Evolutionary conservation across 2,113 vertebrate genomes (phyloP).

Genomic region (Solenodon paradoxus): DNA sequence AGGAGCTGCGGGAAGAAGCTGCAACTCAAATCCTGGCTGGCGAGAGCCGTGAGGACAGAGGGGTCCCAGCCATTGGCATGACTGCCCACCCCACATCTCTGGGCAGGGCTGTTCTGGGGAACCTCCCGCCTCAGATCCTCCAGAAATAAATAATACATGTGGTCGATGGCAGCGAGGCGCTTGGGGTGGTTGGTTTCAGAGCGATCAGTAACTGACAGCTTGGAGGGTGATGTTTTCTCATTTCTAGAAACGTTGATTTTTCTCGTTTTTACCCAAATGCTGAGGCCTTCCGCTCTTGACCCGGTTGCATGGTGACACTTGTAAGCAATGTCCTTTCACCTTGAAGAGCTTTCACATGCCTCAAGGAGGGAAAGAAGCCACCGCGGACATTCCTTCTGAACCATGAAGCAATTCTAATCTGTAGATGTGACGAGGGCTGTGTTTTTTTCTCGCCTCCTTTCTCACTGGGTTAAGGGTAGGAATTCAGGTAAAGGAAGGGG

Average conservation of each 20-base stretch:
- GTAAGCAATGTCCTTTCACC: not conserved
- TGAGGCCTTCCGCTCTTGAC: not conserved
- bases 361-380: not conserved
- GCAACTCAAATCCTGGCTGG: not conserved
- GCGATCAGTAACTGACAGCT: not conserved
- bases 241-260: not conserved
- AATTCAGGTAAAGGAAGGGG: not conserved
- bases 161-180: too few species aligned
- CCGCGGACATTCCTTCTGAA: not conserved
- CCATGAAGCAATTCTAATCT: not conserved
- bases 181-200: not conserved
- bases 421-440: not conserved
- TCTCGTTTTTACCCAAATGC: not conserved
- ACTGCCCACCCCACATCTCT: not conserved
- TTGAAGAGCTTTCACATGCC: not conserved
- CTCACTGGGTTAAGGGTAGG: not conserved
- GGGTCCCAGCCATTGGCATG: not conserved
- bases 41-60: not conserved
- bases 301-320: not conserved
- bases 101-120: not conserved
- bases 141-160: too few species aligned
- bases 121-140: not conserved
- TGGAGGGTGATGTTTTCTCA: not conserved
- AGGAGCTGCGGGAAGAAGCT: not conserved
- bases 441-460: not conserved